Base-by-base conservation (phyloP, 92 coral and sea anemone genomes). In the Epizoanthus stellaris region DNA sequence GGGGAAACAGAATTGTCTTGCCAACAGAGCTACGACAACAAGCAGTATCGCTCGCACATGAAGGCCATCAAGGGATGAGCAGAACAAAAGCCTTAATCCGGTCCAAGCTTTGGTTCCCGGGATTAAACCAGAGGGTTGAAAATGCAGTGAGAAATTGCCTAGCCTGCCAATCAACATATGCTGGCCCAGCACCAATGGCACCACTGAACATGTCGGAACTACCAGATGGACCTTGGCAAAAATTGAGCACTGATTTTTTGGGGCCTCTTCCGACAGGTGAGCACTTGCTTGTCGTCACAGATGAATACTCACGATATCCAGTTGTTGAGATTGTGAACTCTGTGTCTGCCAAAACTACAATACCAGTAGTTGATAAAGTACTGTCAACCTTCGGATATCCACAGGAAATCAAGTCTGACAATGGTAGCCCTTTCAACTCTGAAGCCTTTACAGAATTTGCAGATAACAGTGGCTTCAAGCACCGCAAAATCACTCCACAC, bases 361-460 rank as follows among this genome's bases (percentile, higher is more conserved):
- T 42, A 42, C 25, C 70, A 69, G 68, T 56, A 23, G 34, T 58
- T 36, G 58, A 62, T 76, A 85, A 85, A 74, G 73, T 85, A 34
- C 39, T 85, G 19, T 85, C 74, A 38, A 16, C n/a, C 14, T 85
- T 85, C 23, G 82, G 88, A 56, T 85, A 54, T 60, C 88, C 88
- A 30, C 14, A 74, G 3, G 65, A 71, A 19, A 59, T 76, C 20
- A 85, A 85, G 39, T 4, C 85, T 13, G 77, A 85, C 65, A 85
- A 85, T 58, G 77, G 79, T 12, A 21, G 65, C 21, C 86, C 86
- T 3, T 84, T 84, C 42, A 84, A 73, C 72, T 72, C 73, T 38
- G 4, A n/a, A 14, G 14, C 54, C 45, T 67, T 72, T 62, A 23
- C 30, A 10, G 1, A 79, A 34, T 86, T 12, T 34, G 42, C 73